These are phyloP conservation scores for Hirundo rustica DNA, from an alignment of 2,797 vertebrate genomes.

Conservation along the genomic window DNA sequence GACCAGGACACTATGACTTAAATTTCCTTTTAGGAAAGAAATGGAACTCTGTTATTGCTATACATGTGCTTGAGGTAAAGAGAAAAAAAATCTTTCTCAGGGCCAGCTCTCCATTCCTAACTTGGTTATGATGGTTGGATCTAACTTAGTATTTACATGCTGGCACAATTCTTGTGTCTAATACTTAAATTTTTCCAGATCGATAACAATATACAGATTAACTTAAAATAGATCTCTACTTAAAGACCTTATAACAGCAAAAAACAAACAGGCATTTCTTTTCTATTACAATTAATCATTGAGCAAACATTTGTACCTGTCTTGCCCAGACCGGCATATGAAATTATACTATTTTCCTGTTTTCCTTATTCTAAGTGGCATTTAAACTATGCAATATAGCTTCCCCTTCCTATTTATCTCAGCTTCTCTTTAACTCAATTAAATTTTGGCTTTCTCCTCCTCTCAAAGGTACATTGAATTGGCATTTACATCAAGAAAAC, in stretches of 20 bases:
- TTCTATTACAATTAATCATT: not conserved
- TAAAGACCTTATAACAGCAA: not conserved
- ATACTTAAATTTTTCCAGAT: not conserved
- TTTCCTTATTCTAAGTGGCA: not conserved
- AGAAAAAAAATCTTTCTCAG: not conserved
- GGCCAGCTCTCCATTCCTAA: not conserved
- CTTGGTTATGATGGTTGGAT: not conserved
- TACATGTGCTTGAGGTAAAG: not conserved
- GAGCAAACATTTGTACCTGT: not conserved
- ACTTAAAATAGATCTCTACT: not conserved
- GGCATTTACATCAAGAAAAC: not conserved
- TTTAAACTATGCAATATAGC: not conserved
- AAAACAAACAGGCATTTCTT: not conserved
- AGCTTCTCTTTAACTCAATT: not conserved
- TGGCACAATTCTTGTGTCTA: not conserved
- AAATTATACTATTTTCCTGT: not conserved
- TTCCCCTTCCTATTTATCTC: not conserved
- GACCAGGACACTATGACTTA: not conserved
- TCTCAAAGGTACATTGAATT: not conserved
- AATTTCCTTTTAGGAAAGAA: not conserved
- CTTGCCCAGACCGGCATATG: not conserved
- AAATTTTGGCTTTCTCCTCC: not conserved
- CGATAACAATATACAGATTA: not conserved
- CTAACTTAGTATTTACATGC: not conserved
- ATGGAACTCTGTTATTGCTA: not conserved